Conservation (phyloP, 2,113 vertebrate species). For the Anguilla rostrata region DNA sequence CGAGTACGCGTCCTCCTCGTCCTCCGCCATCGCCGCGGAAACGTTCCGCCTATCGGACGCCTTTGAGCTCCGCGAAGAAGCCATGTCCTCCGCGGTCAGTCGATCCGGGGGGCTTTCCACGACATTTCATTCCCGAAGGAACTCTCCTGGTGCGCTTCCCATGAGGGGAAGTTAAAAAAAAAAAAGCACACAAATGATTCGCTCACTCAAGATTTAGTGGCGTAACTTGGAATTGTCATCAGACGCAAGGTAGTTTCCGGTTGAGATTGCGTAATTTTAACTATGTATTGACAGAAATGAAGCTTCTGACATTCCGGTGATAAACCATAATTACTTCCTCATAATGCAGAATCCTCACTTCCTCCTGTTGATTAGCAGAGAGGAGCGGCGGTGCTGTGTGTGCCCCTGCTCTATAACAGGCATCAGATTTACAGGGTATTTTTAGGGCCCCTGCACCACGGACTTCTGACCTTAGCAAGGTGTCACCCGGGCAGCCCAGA, state of each 20-base stretch:
- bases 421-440: neutral
- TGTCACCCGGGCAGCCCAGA: neutral
- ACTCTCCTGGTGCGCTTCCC: neutral
- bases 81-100: slow-evolving; percentile 50
- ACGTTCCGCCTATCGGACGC: slow-evolving; percentile 63
- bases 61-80: slow-evolving; percentile 49
- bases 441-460: neutral
- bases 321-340: neutral
- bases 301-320: neutral
- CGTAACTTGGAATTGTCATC: neutral
- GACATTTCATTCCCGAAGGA: neutral
- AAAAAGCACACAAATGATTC: neutral
- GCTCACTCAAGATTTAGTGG: neutral
- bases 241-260: neutral
- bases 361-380: neutral
- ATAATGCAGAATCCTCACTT: neutral
- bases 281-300: neutral
- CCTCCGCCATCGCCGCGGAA: slow-evolving; percentile 67
- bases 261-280: neutral
- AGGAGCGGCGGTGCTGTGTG: neutral
- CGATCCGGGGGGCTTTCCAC: neutral
- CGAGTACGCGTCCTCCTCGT: slow-evolving; percentile 79
- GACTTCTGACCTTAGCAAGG: neutral
- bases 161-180: neutral
- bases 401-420: neutral